Percentiles rank a stretch among this genome's conserved stretches.
Evolutionary conservation across 2,888 invertebrate species (phyloP).

Genomic region (Ganaspis brasiliensis): DNA sequence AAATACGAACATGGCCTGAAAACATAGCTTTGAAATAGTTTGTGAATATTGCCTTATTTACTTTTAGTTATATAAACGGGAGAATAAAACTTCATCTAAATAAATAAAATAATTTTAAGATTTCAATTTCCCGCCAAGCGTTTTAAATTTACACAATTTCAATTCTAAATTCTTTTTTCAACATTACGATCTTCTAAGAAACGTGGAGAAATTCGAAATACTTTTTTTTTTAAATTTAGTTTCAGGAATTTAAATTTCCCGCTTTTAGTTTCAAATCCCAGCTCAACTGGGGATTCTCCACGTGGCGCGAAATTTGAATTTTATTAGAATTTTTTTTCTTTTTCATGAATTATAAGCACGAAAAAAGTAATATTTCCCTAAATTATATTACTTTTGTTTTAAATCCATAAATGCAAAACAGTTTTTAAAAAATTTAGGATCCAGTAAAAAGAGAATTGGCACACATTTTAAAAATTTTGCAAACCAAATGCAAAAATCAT

Average conservation of each 20-base stretch:
- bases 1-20: slow-evolving; percentile 17
- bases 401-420: background rate
- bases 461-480: slow-evolving; percentile 1
- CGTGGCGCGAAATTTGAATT: background rate
- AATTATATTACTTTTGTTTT: too few species aligned
- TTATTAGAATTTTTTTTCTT: background rate
- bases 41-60: background rate
- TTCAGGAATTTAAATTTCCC: slow-evolving; percentile 8
- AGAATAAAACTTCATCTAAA: too few species aligned
- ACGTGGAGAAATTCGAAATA: too few species aligned
- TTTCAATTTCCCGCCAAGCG: too few species aligned
- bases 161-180: too few species aligned
- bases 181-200: too few species aligned
- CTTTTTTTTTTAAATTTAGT: too few species aligned
- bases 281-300: background rate
- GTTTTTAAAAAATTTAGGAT: background rate
- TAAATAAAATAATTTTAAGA: too few species aligned
- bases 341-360: too few species aligned
- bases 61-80: too few species aligned
- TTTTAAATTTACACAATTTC: too few species aligned
- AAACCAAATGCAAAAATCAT: slow-evolving; percentile 10
- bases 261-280: background rate
- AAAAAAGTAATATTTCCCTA: too few species aligned
- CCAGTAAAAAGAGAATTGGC: background rate
- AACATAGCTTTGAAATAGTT: background rate